Conservation (phyloP, 2,797 vertebrate genomes). For the Poeciliopsis gracilis region DNA sequence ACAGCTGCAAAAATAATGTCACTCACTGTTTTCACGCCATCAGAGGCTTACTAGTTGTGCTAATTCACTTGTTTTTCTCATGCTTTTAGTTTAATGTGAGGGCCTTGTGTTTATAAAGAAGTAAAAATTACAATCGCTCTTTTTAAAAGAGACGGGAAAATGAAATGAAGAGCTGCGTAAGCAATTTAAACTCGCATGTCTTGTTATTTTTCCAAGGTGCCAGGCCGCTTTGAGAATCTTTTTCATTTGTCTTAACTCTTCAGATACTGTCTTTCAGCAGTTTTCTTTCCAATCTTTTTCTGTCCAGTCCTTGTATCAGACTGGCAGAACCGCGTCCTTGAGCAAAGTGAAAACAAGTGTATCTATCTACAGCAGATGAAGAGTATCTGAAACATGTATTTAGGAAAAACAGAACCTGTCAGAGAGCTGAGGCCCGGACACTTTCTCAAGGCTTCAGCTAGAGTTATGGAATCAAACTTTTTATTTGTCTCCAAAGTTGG, state of each 20-base stretch:
- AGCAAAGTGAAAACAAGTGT: not conserved
- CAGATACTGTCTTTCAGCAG: not conserved
- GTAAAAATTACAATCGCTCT: not conserved
- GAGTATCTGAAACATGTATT: not conserved
- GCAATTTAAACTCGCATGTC: not conserved
- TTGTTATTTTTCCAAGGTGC: not conserved
- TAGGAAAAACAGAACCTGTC: not conserved
- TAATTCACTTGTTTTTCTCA: not conserved
- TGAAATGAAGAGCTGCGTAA: not conserved
- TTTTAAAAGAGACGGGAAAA: not conserved
- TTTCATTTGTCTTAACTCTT: not conserved
- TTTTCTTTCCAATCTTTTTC: not conserved
- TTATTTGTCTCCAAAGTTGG: not conserved
- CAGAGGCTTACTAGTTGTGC: not conserved
- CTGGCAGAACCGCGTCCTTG: not conserved
- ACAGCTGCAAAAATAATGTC: not conserved
- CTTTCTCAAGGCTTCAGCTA: not conserved
- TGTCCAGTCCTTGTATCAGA: not conserved
- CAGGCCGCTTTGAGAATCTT: not conserved
- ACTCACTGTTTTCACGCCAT: not conserved
- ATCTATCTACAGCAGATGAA: not conserved
- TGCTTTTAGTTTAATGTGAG: not conserved
- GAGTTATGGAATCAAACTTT: not conserved
- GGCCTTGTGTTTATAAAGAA: not conserved
- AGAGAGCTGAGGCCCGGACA: not conserved